Evolutionary conservation across 2,888 invertebrate genomes (phyloP), one percentile per base, ranked within the genome.

Genomic region (Strigamia maritima): DNA sequence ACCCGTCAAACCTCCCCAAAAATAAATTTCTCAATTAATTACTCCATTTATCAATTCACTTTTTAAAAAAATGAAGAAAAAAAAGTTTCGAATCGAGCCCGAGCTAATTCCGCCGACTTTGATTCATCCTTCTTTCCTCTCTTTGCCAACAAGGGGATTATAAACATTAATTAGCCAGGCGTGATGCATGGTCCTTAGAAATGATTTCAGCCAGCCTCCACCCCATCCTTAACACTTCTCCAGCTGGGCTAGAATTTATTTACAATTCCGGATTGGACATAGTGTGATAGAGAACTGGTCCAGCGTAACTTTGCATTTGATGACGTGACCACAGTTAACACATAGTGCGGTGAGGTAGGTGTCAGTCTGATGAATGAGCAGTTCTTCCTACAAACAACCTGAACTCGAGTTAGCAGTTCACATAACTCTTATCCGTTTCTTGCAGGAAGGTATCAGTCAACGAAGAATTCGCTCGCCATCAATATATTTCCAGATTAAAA

Each of bases 141-240:
- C 70, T 70, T 70, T 26, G 70, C 26, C 70, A 70, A 70, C 70
- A 26, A 70, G 70, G 70, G 70, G 70, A 70, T 70, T 70, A 70
- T 70, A 70, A 70, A 70, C 70, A 70, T 70, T 70, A 70, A 70
- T 70, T 70, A 70, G 70, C 12, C 70, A n/a, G 28, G 26, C 70
- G 70, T 70, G 70, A 70, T 70, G 70, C 70, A 70, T 70, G 28
- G 28, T 24, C 70, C 26, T 70, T 28, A 26, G 70, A 70, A 70
- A 70, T 26, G 70, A 70, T 24, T 70, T 70, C 70, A 70, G 28
- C 26, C 26, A 26, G 24, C 26, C 70, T 24, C 60, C 24, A 26
- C 70, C 4, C 70, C 70, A 70, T 28, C 70, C 70, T 28, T 28
- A 26, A 28, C 26, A 26, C 28, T 70, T 26, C 70, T n/a, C 70